These are phyloP conservation scores for Pseudomyrmex flavicornis DNA, from an alignment of 1,140 invertebrate species.

Conservation along the genomic window DNA sequence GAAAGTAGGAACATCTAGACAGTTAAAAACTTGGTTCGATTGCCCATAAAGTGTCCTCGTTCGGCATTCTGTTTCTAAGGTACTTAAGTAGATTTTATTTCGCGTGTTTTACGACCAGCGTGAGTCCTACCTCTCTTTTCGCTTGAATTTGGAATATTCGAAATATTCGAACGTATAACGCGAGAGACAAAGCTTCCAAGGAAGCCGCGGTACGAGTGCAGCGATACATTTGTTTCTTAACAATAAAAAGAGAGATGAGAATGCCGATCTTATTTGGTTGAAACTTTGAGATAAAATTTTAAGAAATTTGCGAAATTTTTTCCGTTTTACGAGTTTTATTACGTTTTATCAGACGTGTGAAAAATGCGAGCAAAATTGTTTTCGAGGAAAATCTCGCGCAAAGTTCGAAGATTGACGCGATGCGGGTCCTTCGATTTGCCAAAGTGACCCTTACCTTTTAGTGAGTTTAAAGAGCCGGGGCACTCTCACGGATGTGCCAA, in stretches of 20 bases:
- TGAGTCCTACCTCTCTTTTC: constrained; percentile 43
- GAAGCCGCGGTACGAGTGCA: too few relatives aligned
- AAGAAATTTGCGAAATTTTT: background rate
- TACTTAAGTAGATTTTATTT: constrained; percentile 76
- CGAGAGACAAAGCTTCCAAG: background rate
- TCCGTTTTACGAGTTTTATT: background rate
- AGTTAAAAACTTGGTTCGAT: constrained; percentile 78
- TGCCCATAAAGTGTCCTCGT: constrained; percentile 73
- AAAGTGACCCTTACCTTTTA: constrained; percentile 67
- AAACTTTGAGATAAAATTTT: too few relatives aligned
- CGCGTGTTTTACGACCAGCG: constrained; percentile 67
- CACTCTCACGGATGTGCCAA: constrained; percentile 74
- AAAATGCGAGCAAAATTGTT: too few relatives aligned
- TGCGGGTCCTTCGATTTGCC: constrained; percentile 7
- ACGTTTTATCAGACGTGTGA: background rate
- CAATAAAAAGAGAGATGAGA: too few relatives aligned
- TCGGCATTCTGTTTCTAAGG: constrained; percentile 75
- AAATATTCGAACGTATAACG: constrained; percentile 28
- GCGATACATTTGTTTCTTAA: too few relatives aligned
- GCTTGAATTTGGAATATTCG: constrained; percentile 29
- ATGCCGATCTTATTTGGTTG: too few relatives aligned
- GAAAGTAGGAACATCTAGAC: constrained; percentile 70
- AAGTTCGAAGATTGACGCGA: constrained; percentile 27
- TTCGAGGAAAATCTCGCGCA: background rate
- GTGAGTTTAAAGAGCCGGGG: constrained; percentile 66